Conservation (phyloP, 2,888 invertebrate genomes). For the Amphipyra berbera region DNA sequence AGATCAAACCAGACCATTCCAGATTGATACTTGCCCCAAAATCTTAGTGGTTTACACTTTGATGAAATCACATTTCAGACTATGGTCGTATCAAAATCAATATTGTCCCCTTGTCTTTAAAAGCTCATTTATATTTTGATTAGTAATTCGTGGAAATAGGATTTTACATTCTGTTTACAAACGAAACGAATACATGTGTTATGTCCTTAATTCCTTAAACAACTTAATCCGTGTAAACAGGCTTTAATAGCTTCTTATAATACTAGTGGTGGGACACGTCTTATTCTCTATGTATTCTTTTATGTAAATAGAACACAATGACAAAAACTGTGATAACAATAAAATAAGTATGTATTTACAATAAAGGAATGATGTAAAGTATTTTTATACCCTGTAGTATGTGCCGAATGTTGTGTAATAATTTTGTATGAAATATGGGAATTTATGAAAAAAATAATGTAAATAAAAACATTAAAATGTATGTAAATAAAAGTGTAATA, state of each 20-base stretch:
- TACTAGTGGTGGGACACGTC: slow-evolving; percentile 18
- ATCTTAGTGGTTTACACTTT: too few species aligned
- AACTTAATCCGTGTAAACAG: background rate
- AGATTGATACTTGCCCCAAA: too few species aligned
- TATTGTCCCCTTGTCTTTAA: too few species aligned
- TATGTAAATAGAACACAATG: slow-evolving; percentile 50
- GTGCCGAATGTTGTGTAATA: slow-evolving; percentile 46
- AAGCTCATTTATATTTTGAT: too few species aligned
- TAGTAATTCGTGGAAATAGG: too few species aligned
- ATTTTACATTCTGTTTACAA: too few species aligned
- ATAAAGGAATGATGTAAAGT: slow-evolving; percentile 29
- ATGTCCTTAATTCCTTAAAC: too few species aligned
- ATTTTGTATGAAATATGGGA: slow-evolving; percentile 46
- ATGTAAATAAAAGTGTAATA: slow-evolving; percentile 47
- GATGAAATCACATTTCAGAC: too few species aligned
- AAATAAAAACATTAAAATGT: slow-evolving; percentile 42
- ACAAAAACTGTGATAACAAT: slow-evolving; percentile 60
- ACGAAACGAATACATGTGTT: too few species aligned
- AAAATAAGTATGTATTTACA: slow-evolving; percentile 52
- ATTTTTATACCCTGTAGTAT: slow-evolving; percentile 36
- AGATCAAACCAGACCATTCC: too few species aligned
- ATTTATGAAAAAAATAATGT: slow-evolving; percentile 45
- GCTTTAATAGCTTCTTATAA: background rate
- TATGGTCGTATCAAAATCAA: too few species aligned
- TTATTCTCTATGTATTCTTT: slow-evolving; percentile 21